These are phyloP conservation scores for Cossypha polioptera DNA, from an alignment of 2,797 vertebrate species.

Conservation along the genomic window DNA sequence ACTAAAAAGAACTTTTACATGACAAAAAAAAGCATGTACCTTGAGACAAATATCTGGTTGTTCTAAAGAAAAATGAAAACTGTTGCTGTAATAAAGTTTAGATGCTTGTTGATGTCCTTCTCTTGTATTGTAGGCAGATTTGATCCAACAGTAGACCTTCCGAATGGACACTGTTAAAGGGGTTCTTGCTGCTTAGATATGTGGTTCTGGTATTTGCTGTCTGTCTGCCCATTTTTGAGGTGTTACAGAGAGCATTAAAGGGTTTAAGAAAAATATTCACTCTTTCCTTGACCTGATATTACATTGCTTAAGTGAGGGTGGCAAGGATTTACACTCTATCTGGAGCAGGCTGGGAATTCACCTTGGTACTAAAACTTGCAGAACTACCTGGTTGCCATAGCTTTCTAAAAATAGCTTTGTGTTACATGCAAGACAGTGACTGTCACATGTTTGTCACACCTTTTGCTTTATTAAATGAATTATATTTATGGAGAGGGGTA, in stretches of 20 bases:
- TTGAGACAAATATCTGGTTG: not conserved
- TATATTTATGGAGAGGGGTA: not conserved
- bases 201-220: not conserved
- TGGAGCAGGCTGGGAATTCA: not conserved
- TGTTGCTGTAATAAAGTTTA: not conserved
- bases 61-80: not conserved
- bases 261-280: not conserved
- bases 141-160: not conserved
- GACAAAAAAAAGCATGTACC: not conserved
- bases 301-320: not conserved
- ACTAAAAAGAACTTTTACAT: not conserved
- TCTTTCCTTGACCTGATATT: not conserved
- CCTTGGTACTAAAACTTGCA: not conserved
- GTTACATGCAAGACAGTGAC: not conserved
- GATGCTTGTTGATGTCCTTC: not conserved
- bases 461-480: not conserved
- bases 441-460: fast-evolving
- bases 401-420: not conserved
- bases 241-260: not conserved
- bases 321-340: not conserved
- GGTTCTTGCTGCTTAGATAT: not conserved
- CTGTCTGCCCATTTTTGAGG: not conserved
- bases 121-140: not conserved
- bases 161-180: not conserved
- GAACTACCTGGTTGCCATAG: not conserved